A percentile compares a stretch with the other conserved stretches of the same genome.
phyloP scores from a whole-genome alignment of 2,888 invertebrate genomes.

The Athetis lepigone region DNA sequence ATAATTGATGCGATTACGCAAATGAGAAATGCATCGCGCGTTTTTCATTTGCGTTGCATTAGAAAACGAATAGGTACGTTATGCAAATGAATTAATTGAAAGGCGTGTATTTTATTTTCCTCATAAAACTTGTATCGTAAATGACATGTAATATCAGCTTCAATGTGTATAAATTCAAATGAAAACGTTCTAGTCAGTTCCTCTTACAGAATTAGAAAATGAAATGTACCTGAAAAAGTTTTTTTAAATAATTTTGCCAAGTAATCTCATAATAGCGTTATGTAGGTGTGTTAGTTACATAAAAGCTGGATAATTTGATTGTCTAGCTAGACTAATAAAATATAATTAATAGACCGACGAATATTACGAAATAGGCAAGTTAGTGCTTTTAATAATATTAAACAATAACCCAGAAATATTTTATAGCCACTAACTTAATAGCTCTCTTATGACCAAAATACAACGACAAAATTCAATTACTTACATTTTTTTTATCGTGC shows the following conservation, averaged over 20 bases:
- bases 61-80: too few relatives aligned
- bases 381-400: slow-evolving; percentile 4
- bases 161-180: too few relatives aligned
- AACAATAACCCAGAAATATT: slow-evolving; percentile 2
- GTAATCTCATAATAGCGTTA: background rate
- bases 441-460: too few relatives aligned
- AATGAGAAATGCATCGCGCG: too few relatives aligned
- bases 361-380: background rate
- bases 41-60: background rate
- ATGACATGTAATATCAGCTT: too few relatives aligned
- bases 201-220: background rate
- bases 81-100: background rate
- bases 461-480: too few relatives aligned
- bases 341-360: background rate
- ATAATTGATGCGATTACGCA: too few relatives aligned
- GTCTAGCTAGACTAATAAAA: background rate
- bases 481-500: too few relatives aligned
- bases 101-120: background rate
- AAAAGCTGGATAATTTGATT: background rate
- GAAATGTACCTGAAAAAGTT: background rate
- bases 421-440: slow-evolving; percentile 1
- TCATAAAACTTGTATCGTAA: too few relatives aligned
- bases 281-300: background rate
- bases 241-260: background rate
- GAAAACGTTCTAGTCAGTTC: too few relatives aligned